phyloP scores from a whole-genome alignment of 2,888 invertebrate species.

The Agrochola litura region DNA sequence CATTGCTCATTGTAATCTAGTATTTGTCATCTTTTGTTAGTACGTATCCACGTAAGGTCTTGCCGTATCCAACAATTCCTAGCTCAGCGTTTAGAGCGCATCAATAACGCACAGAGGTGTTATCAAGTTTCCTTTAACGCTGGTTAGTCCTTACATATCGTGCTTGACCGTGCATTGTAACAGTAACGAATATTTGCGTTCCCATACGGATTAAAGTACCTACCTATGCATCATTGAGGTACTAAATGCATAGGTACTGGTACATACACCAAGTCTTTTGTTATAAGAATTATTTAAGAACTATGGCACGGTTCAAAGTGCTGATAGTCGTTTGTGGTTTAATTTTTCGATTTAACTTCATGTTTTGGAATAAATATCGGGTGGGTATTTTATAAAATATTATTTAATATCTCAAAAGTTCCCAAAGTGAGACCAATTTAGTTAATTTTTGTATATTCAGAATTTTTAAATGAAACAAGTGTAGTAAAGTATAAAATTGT shows the following conservation, averaged over 20 bases:
- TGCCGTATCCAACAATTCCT: constrained; percentile 56
- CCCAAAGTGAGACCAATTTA: constrained; percentile 49
- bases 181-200: constrained; percentile 59
- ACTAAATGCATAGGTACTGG: constrained; percentile 8
- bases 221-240: constrained; percentile 8
- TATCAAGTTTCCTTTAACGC: constrained; percentile 76
- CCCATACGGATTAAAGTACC: constrained; percentile 51
- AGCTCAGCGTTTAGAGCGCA: constrained; percentile 58
- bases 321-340: not conserved
- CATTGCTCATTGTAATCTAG: no score
- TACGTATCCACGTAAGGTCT: not conserved
- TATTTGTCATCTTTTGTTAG: not conserved
- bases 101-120: constrained; percentile 77
- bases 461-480: constrained; percentile 57
- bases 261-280: not conserved
- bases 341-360: not conserved
- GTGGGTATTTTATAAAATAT: not conserved
- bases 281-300: constrained; percentile 2
- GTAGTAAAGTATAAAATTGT: constrained; percentile 61
- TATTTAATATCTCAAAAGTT: constrained; percentile 32
- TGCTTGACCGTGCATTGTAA: constrained; percentile 62
- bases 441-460: constrained; percentile 41
- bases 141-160: constrained; percentile 66
- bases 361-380: not conserved
- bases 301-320: not conserved